These are phyloP conservation scores for Parnassius smintheus DNA, from an alignment of 2,888 invertebrate species.

Conservation along the genomic window DNA sequence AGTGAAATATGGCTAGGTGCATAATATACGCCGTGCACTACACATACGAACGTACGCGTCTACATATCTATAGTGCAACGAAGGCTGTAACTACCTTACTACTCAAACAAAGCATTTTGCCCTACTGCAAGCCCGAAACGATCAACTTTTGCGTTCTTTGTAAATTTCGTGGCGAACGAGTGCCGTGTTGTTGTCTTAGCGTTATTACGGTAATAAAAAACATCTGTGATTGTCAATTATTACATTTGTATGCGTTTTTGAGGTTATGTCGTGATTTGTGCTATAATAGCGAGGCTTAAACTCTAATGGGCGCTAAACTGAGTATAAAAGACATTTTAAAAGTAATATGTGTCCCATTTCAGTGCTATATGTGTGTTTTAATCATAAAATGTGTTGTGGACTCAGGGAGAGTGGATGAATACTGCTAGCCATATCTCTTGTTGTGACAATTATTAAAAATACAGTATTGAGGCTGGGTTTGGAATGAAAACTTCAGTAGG, in stretches of 20 bases:
- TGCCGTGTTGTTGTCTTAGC: constrained; percentile 60
- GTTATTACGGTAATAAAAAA: constrained; percentile 56
- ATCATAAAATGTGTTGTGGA: constrained; percentile 43
- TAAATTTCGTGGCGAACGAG: constrained; percentile 53
- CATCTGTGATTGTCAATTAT: constrained; percentile 69
- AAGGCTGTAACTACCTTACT: constrained; percentile 74
- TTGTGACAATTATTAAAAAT: constrained; percentile 24
- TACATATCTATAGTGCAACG: constrained; percentile 68
- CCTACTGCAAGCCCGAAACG: constrained; percentile 57
- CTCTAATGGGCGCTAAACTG: constrained; percentile 31
- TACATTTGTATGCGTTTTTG: constrained; percentile 66
- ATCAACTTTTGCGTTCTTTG: constrained; percentile 59
- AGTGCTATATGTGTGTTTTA: constrained; percentile 46
- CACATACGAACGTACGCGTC: constrained; percentile 61
- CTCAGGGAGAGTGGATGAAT: constrained; percentile 42
- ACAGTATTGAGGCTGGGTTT: constrained; percentile 2
- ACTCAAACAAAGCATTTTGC: constrained; percentile 78
- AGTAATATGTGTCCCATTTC: constrained; percentile 30
- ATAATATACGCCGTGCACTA: constrained; percentile 62
- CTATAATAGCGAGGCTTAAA: constrained; percentile 40
- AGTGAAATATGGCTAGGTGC: constrained; percentile 70
- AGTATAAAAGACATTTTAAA: constrained; percentile 31
- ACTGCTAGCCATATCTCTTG: constrained; percentile 29
- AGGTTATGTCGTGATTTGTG: constrained; percentile 71
- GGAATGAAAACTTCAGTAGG: not conserved